Percentiles rank a stretch among this genome's conserved stretches.
phyloP scores from a whole-genome alignment of 2,888 invertebrate genomes.

The Adela reaumurella region DNA sequence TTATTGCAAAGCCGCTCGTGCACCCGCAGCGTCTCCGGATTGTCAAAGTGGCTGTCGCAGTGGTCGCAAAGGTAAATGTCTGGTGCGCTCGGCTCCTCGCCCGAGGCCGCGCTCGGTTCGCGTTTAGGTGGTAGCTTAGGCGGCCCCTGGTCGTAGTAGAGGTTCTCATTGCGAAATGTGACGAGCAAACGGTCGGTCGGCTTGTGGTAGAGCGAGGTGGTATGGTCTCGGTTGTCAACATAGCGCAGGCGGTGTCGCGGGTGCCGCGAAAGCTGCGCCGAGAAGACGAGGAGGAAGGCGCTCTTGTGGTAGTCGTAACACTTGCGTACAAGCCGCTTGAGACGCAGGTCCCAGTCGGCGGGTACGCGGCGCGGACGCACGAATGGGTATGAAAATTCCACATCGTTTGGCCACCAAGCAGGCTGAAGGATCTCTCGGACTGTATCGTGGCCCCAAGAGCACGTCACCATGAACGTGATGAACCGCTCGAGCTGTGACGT shows the following conservation, averaged over 20 bases:
- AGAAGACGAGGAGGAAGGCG: slow-evolving; percentile 66
- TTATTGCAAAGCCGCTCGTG: slow-evolving; percentile 48
- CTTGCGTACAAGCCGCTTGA: slow-evolving; percentile 63
- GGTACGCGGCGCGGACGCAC: slow-evolving; percentile 43
- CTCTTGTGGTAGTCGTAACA: slow-evolving; percentile 73
- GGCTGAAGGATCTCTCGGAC: slow-evolving; percentile 57
- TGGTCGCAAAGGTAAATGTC: slow-evolving; percentile 74
- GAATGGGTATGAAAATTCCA: slow-evolving; percentile 63
- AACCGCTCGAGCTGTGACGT: slow-evolving; percentile 64
- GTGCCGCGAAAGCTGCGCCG: slow-evolving; percentile 64
- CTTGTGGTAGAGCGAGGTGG: slow-evolving; percentile 67
- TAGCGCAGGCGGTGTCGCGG: slow-evolving; percentile 62
- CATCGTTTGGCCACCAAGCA: slow-evolving; percentile 68
- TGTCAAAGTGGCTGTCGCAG: slow-evolving; percentile 70
- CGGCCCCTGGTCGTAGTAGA: slow-evolving; percentile 43
- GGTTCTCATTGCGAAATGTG: slow-evolving; percentile 73
- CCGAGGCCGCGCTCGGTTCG: slow-evolving; percentile 36
- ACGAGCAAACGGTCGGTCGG: slow-evolving; percentile 64
- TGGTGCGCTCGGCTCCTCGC: slow-evolving; percentile 55
- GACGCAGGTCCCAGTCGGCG: slow-evolving; percentile 57
- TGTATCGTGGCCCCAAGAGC: slow-evolving; percentile 65
- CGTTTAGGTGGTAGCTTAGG: slow-evolving; percentile 42
- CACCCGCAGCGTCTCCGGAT: slow-evolving; percentile 29
- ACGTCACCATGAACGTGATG: slow-evolving; percentile 72
- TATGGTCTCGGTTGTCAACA: slow-evolving; percentile 69